phyloP scores from a whole-genome alignment of 2,888 invertebrate species.

The Lydus trimaculatus region DNA sequence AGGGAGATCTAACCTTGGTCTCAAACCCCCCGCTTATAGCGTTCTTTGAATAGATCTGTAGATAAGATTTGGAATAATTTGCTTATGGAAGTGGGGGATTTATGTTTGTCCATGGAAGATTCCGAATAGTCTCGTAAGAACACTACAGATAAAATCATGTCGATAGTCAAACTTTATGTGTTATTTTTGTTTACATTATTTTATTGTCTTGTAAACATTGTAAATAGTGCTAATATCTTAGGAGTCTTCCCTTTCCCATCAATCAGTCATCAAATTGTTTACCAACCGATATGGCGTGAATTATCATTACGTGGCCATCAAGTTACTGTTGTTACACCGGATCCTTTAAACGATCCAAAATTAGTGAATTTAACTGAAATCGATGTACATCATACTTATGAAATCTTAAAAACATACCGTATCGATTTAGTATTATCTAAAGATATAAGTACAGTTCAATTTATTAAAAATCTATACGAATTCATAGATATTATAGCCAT shows the following conservation, averaged over 20 bases:
- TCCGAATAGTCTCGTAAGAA: too few species aligned
- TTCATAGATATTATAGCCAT: background rate
- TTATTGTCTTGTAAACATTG: background rate
- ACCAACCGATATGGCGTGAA: constrained; percentile 24
- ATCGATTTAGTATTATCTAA: background rate
- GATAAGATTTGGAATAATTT: too few species aligned
- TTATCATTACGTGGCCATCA: constrained; percentile 44
- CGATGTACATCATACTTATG: constrained; percentile 45
- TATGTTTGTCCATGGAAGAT: too few species aligned
- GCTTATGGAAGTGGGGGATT: too few species aligned
- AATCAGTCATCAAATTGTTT: constrained; percentile 33
- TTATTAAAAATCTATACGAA: background rate
- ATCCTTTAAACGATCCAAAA: constrained; percentile 32
- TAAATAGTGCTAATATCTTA: constrained; percentile 28
- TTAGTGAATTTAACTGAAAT: constrained; percentile 35
- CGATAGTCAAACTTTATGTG: too few species aligned
- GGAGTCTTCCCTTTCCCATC: constrained; percentile 30
- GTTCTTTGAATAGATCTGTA: too few species aligned
- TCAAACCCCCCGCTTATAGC: too few species aligned
- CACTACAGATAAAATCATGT: too few species aligned
- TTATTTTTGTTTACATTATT: background rate
- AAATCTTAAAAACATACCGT: background rate
- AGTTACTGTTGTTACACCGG: constrained; percentile 44
- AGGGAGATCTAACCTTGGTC: too few species aligned
- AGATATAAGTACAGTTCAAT: background rate